Evolutionary conservation across 30 jellyfish, hydroid and myxozoan genomes (phyloP), one percentile per base, ranked within the genome.

Genomic region (Hydractinia echinata): DNA sequence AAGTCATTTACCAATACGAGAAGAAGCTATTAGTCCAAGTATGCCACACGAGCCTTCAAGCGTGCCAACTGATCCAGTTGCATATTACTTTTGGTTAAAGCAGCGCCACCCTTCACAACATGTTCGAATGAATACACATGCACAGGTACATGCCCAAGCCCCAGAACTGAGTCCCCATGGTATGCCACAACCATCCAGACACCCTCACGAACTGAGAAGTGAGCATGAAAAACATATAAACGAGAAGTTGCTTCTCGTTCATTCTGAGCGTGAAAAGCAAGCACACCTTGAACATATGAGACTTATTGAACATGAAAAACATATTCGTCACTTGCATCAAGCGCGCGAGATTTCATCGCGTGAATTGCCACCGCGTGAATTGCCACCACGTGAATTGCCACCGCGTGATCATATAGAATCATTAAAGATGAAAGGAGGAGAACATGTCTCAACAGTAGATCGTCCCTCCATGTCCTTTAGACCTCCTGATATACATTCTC

Each of bases 21-120:
- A 94, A 55, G 99, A 88, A 50, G 95, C 89, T 39, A 67, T 88
- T 66, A 94, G 96, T 77, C 99, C 96, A 14, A 92, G 84, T 8
- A 73, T 86, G 77, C 61, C 91, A 49, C 99, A 94, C 61, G 99
- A 94, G 18, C 84, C 84, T 9, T 18, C 68, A 11, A 78, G 52
- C 73, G 67, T 88, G 71, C 72, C 89, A 15, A 85, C 76, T 76
- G 96, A 92, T 58, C 96, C 96, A 18, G 95, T 90, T 14, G 94
- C 95, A 8, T 87, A 94, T 68, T 96, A 94, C 61, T 52, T 84
- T 3, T 94, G 96, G 96, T 68, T 94, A 53, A 82, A 89, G 53
- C 99, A 91, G 19, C 30, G 82, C 87, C 98, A 87, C 14, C 44
- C 44, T 30, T 30, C 44, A 30, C 44, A 30, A 30, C 96, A 83